Base-by-base conservation (phyloP, 2,113 vertebrate species). In the Clarias macrocephalus region DNA sequence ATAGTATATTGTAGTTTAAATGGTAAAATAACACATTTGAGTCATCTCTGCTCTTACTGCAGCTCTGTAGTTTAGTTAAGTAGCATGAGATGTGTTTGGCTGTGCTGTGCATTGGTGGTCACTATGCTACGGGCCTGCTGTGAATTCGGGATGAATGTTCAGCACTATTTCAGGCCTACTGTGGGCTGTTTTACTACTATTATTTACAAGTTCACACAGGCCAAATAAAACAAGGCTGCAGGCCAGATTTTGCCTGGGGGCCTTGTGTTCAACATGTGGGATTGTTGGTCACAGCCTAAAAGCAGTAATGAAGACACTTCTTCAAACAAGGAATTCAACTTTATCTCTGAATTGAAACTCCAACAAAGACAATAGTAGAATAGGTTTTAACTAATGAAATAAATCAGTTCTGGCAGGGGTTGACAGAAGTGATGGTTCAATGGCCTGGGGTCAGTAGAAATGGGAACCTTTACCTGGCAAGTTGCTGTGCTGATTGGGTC, bases 271-370 rank as follows among this genome's bases (percentile, higher is more conserved):
- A 30, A 48, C 3, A 63, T 7, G 3, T 82, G 33, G 33, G 12
- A 21, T 81, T 60, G 77, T 80, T 60, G 10, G 18, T 80, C 77
- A 80, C 62, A 13, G 11, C 2, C 23, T 62, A 81, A 81, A 63
- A 63, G 10, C 57, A 63, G 42, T 62, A 81, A 81, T 82, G 12
- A 82, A 82, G 59, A 82, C 21, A 63, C 5, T 82, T 48, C 30
- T 63, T 48, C 19, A 63, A 82, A 48, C 57, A 82, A 82, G 63
- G 80, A 15, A 48, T 9, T 2, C 12, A 0, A 18, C 48, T 30
- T 48, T 18, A 37, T 37, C 0, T n/a, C 0, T 16, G 23, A 28
- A 2, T 28, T 25, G 33, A 6, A 1, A 65, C 37, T 82, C 23
- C 60, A 28, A 10, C 60, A 63, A 18, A 16, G 33, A 30, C 37